Evolutionary conservation across 1,140 invertebrate species (phyloP).

Genomic region (Hyphantria cunea): DNA sequence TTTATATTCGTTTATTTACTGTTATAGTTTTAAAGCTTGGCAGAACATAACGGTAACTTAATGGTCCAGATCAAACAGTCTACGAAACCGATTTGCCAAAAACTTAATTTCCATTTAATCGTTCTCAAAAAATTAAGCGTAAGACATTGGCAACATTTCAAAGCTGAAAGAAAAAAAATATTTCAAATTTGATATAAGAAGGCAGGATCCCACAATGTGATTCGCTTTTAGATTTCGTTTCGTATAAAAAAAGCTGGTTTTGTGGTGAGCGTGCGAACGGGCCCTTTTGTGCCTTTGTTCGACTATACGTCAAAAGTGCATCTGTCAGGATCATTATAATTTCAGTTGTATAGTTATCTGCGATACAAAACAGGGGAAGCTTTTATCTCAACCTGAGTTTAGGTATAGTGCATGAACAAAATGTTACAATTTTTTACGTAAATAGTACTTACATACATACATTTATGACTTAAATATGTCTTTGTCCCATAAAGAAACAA

Average conservation of each 20-base stretch:
- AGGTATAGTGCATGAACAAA: too few relatives aligned
- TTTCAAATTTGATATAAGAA: conserved; percentile 48
- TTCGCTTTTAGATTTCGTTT: conserved; percentile 67
- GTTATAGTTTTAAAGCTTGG: too few relatives aligned
- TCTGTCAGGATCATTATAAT: conserved; percentile 63
- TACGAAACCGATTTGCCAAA: conserved; percentile 9
- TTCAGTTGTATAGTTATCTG: conserved; percentile 47
- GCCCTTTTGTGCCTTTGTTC: conserved; percentile 53
- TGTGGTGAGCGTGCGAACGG: conserved; percentile 65
- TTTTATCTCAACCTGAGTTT: neutral
- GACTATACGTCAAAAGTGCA: conserved; percentile 62
- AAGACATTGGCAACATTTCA: conserved; percentile 26
- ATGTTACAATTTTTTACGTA: too few relatives aligned
- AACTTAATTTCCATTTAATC: conserved; percentile 25
- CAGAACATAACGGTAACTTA: neutral
- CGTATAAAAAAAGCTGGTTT: conserved; percentile 63
- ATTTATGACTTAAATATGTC: too few relatives aligned
- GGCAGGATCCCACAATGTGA: conserved; percentile 60
- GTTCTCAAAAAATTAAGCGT: conserved; percentile 25
- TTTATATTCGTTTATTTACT: too few relatives aligned
- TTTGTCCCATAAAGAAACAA: too few relatives aligned
- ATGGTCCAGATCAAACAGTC: too few relatives aligned
- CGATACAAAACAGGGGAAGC: conserved; percentile 19
- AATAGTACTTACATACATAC: too few relatives aligned
- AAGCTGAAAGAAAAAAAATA: conserved; percentile 26